Base-by-base conservation (phyloP, 1,140 invertebrate genomes). In the Drosophila subobscura region DNA sequence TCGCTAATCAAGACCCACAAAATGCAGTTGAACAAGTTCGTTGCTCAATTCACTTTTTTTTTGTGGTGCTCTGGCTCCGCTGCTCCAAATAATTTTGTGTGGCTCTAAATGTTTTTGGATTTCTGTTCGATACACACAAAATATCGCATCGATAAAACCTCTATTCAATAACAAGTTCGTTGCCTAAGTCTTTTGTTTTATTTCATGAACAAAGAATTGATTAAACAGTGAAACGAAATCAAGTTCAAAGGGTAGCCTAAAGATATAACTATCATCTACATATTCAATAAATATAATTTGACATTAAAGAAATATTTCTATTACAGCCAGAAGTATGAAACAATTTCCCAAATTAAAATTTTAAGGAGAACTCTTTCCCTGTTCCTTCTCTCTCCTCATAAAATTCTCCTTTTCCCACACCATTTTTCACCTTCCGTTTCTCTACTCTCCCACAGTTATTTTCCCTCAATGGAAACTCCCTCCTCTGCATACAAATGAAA, bases 21-120 rank as follows among this genome's bases (percentile, higher is more conserved):
- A 54, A 54, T 55, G 66, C 64, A 70, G 64, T 68, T 55, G 61
- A 73, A 61, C 80, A 85, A 85, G 80, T 85, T 85, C 67, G 81
- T 85, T 85, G 79, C 78, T 58, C 77, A 81, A 83, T 66, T 58
- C 76, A 60, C 72, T 59, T 59, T 59, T 63, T 63, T 68, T 68
- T 4, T 12, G 33, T 22, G 3, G n/a, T 3, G 3, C 14, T 50
- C 23, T 42, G n/a, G 27, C 41, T 56, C 40, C 8, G 33, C 29
- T 77, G 73, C 72, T 76, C 72, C 37, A 76, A 76, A 76, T 76
- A 44, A 55, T 37, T 37, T 12, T 37, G 33, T 37, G 33, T 37
- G 33, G 10, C 33, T 12, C 33, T 37, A 37, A 37, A 37, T 37
- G 12, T 37, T 37, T 37, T 37, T 8, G 2, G 0, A 3, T 33